Base-by-base conservation (phyloP, 1,140 invertebrate species). In the Leptopilina boulardi region DNA sequence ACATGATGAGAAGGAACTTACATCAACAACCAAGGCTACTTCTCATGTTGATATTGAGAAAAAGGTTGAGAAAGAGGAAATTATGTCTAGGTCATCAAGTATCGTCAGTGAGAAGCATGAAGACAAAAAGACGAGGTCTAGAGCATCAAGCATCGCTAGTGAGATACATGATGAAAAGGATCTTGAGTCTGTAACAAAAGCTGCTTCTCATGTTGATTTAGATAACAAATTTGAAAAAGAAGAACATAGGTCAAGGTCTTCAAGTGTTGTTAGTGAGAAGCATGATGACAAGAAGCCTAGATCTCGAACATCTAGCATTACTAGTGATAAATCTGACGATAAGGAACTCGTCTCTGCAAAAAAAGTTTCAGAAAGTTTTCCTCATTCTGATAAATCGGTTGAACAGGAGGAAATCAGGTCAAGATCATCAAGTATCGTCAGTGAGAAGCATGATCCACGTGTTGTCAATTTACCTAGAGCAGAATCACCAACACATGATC, bases 71-170 rank as follows among this genome's bases (percentile, higher is more conserved):
- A 51, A 77, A n/a, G 78, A 80, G 13, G 71, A 73, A 34, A 34
- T 51, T 13, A 30, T 44, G 56, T 83, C 83, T 0, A 77, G 76
- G 78, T 83, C 85, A 2, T 66, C 83, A 0, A 84, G 83, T 30
- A 71, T 82, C 0, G n/a, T 79, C 0, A 73, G 71, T 9, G 75
- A 54, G 0, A 73, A 73, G 3, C 42, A 15, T 41, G 74, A 70
- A 54, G 73, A 76, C 13, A 78, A 73, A 51, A 47, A 71, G 5
- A 4, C 34, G 9, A 38, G 34, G 10, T 44, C 54, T 3, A 77
- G 72, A 51, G 74, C 75, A 26, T 66, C 75, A 15, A 77, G 56
- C 73, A 51, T 74, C 54, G 30, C 23, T 13, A 66, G 73, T n/a
- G 56, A 77, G 18, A 74, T 54, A 38, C 0, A 38, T 9, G 30